Evolutionary conservation across 2,113 vertebrate genomes (phyloP), one percentile per base, ranked within the genome.

Genomic region (Erythrolamprus reginae): DNA sequence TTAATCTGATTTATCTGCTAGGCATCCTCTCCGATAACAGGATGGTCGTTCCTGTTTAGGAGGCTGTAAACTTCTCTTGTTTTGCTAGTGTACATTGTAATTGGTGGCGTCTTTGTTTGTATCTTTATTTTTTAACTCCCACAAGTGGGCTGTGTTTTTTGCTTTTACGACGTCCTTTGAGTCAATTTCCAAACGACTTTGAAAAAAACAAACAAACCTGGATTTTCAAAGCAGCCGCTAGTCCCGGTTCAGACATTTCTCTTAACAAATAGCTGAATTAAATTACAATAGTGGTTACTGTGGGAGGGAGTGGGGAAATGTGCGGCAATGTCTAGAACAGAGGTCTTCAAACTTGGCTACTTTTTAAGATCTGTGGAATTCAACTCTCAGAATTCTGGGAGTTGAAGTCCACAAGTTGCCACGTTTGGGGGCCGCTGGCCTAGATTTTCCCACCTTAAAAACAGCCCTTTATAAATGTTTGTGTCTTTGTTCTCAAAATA

Each of bases 201-300:
- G 26, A 70, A 38, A 45, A 5, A 61, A 23, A n/a, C n/a, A n/a
- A n/a, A n/a, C n/a, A n/a, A n/a, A n/a, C n/a, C 33, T 52, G 48
- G 48, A 26, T 84, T 89, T 84, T 84, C n/a, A 82, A 48, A 33
- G 42, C 38, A 53, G 52, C 1, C 1, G 8, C 42, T 82, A 8
- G 28, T 10, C 26, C 4, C 3, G 0, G 0, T 15, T 10, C 0
- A 2, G 4, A 61, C 23, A 21, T 26, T 3, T 91, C n/a, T 51
- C 53, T 17, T 58, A 42, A 21, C 28, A 5, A 26, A 65, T 26
- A 17, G 33, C 3, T 17, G 61, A 48, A 47, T 28, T 24, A 82
- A 45, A 56, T 48, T 53, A 50, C 50, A 87, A 28, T 50, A 1
- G 6, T 50, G 7, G 5, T 3, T 10, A 26, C 12, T 19, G 13